Base-by-base conservation (phyloP, 2,113 vertebrate genomes). In the Lampris megalopsis region DNA sequence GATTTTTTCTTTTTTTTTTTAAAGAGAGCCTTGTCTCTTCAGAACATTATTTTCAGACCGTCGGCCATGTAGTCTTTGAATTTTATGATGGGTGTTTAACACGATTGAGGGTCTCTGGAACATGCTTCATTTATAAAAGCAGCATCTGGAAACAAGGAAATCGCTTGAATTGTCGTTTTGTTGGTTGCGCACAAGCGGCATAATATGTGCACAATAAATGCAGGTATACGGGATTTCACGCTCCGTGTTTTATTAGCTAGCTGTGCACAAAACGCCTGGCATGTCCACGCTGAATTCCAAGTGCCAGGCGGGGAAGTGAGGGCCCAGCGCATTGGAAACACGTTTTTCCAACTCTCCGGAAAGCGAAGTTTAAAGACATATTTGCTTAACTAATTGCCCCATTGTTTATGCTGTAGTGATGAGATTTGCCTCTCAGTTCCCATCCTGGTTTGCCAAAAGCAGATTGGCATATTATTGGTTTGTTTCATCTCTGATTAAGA, bases 401-500 rank as follows among this genome's bases (percentile, higher is more conserved):
- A 54, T 69, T 88, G 84, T 91, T 92, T 90, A 86, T 49, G 53
- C 71, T 85, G 84, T 4, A 78, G 79, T 65, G 71, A 69, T 50
- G 71, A 75, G 63, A 68, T 68, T 76, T 13, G 66, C 68, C 67
- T 73, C 65, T 74, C 83, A 50, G 72, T 71, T 54, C 56, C 73
- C 3, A 10, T 68, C 59, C 62, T 9, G 38, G 38, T 71, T 89
- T 84, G 65, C 86, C 70, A 74, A 73, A 59, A 61, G 71, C 54
- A 80, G 52, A 75, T 38, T 73, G 69, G 57, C 72, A 67, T 70
- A 79, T 84, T 76, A 74, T 79, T 72, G 73, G 72, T 69, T 73
- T 35, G 68, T 88, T 92, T 86, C 75, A 86, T 84, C 79, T 80
- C 8, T 2, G 88, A 86, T 72, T 62, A 89, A 87, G 82, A 88